Base-by-base conservation (phyloP, 30 jellyfish, hydroid and myxozoan genomes). In the Pelagia noctiluca region DNA sequence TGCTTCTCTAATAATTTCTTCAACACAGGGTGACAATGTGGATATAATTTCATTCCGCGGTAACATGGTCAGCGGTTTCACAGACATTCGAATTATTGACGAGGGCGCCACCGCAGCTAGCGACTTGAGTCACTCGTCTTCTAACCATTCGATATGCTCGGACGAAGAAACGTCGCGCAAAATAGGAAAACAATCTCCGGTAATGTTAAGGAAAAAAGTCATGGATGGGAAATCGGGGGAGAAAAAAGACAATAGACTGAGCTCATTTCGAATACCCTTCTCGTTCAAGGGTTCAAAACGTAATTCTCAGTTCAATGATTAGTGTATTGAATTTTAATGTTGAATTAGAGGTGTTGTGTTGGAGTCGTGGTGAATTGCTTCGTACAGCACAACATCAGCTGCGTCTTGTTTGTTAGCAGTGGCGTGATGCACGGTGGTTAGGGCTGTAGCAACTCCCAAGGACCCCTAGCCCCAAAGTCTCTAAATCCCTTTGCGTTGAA, bases 151-250 rank as follows among this genome's bases (percentile, higher is more conserved):
- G 0, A 94, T 94, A n/a, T 73, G 94, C 65, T 87, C 99, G 21
- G 99, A 94, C 65, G 99, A 94, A 64, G 99, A 94, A 78, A 94
- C 99, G 34, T 87, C 97, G 35, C 92, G 90, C 29, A 84, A 61
- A 29, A 94, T 94, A 50, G 97, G 95, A 2, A 82, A 74, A 57
- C 90, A 83, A 28, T 86, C 96, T 0, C 96, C 96, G 0, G 90
- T 86, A 7, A 71, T 84, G 31, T 71, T 71, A 25, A 49, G 96
- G 64, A 47, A 90, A 46, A 86, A 76, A 28, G 77, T 3, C 1
- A 75, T 47, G 26, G 84, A 79, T 35, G 88, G 64, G 26, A 88
- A 80, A 62, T 63, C 82, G 13, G 90, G 87, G 33, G 91, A 78
- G 34, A 88, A 80, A 62, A 78, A 71, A 42, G 97, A 88, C 80